Conservation (phyloP, 2,113 vertebrate genomes). For the Plestiodon gilberti region DNA sequence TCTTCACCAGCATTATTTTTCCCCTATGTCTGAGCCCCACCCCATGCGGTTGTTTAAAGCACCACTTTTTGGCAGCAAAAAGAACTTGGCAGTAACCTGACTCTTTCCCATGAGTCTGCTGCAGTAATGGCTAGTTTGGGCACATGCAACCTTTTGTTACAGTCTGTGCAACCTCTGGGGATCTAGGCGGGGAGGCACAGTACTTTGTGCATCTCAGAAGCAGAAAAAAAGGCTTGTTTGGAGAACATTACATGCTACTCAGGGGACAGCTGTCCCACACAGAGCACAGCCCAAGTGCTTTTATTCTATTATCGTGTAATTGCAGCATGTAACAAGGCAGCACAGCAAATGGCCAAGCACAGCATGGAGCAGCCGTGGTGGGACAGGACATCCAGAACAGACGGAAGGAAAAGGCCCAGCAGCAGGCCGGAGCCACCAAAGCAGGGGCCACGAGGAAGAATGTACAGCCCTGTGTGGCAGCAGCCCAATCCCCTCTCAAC, state of each 20-base stretch:
- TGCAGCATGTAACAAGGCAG: too few relatives aligned
- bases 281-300: constrained; percentile 7
- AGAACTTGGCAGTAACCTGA: not conserved
- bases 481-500: not conserved
- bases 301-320: constrained; percentile 12
- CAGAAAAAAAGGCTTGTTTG: not conserved
- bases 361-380: not conserved
- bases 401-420: not conserved
- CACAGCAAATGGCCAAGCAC: not conserved
- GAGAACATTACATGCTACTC: not conserved
- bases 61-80: too few relatives aligned
- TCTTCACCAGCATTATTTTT: not conserved
- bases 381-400: not conserved
- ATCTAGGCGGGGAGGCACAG: not conserved
- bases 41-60: too few relatives aligned
- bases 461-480: not conserved
- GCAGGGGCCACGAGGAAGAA: not conserved
- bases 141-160: not conserved
- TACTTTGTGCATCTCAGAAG: not conserved
- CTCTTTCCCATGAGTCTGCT: not conserved
- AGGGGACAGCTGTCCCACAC: not conserved
- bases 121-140: not conserved
- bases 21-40: not conserved
- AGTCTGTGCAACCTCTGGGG: not conserved
- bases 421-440: not conserved